Evolutionary conservation across 2,888 invertebrate species (phyloP).

Genomic region (Leistus spinibarbis): DNA sequence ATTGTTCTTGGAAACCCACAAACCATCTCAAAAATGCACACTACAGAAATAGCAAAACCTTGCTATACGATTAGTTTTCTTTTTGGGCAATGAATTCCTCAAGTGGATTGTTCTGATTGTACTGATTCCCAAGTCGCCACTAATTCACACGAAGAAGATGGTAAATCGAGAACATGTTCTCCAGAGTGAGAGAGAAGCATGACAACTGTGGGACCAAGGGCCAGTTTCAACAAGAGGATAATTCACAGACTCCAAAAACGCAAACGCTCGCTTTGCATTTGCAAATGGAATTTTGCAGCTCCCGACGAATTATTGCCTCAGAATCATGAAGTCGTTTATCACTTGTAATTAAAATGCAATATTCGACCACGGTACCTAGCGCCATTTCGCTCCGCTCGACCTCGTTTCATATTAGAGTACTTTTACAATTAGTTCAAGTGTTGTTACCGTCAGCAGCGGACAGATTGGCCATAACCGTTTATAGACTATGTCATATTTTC

Average conservation of each 20-base stretch:
- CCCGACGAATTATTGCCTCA: slow-evolving; percentile 22
- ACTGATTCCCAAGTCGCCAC: slow-evolving; percentile 22
- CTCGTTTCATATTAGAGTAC: slow-evolving; percentile 45
- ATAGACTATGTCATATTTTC: no score
- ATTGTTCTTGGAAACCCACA: not conserved
- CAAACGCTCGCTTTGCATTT: slow-evolving; percentile 24
- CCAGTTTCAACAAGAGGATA: slow-evolving; percentile 6
- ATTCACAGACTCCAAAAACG: slow-evolving; percentile 9
- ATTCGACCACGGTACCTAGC: slow-evolving; percentile 44
- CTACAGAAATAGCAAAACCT: not conserved
- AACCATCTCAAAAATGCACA: not conserved
- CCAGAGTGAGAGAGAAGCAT: not conserved
- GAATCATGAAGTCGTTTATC: slow-evolving; percentile 46
- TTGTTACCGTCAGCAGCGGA: no score
- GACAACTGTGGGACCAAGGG: slow-evolving; percentile 12
- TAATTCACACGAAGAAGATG: slow-evolving; percentile 6
- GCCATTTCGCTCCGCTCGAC: slow-evolving; percentile 23
- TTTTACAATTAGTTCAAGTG: slow-evolving; percentile 53
- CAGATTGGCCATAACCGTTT: no score
- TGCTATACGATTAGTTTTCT: not conserved
- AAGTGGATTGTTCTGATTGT: slow-evolving; percentile 31
- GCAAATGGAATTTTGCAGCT: slow-evolving; percentile 34
- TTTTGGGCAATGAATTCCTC: slow-evolving; percentile 20
- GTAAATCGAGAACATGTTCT: not conserved
- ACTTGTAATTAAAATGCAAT: slow-evolving; percentile 53